Conservation (phyloP, 2,113 vertebrate genomes). For the Helogale parvula region DNA sequence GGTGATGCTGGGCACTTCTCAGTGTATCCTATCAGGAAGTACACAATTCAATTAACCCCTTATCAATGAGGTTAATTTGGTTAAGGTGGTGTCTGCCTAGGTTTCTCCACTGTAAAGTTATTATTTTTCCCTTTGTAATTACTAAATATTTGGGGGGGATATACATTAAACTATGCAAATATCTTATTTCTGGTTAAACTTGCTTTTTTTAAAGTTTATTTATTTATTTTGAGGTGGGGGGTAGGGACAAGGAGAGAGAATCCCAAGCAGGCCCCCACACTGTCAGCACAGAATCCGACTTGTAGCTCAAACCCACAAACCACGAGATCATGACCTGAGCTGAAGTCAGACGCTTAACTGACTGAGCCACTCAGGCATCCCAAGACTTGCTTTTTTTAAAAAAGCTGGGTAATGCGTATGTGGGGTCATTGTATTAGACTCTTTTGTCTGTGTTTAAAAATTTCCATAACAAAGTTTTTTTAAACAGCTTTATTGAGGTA, state of each 20-base stretch:
- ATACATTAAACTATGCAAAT: neutral
- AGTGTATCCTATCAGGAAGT: neutral
- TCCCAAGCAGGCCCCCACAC: too few relatives aligned
- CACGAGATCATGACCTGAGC: too few relatives aligned
- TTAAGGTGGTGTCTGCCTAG: neutral
- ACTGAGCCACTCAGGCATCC: too few relatives aligned
- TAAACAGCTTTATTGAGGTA: neutral
- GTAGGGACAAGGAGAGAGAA: too few relatives aligned
- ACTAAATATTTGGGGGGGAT: neutral
- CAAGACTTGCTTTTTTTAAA: neutral
- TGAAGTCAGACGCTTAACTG: too few relatives aligned
- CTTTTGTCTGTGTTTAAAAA: neutral
- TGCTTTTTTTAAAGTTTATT: neutral
- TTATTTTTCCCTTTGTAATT: neutral
- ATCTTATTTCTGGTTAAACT: neutral
- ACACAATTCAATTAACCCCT: neutral
- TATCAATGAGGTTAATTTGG: conserved; percentile 9
- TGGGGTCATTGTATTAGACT: neutral
- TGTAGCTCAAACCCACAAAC: too few relatives aligned
- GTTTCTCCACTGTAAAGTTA: neutral
- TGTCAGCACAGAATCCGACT: too few relatives aligned
- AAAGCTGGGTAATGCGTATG: neutral
- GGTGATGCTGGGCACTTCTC: neutral
- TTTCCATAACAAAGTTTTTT: neutral
- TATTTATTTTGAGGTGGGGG: too few relatives aligned